Conservation (phyloP, 2,888 invertebrate species). For the Augochlorella aurata region DNA sequence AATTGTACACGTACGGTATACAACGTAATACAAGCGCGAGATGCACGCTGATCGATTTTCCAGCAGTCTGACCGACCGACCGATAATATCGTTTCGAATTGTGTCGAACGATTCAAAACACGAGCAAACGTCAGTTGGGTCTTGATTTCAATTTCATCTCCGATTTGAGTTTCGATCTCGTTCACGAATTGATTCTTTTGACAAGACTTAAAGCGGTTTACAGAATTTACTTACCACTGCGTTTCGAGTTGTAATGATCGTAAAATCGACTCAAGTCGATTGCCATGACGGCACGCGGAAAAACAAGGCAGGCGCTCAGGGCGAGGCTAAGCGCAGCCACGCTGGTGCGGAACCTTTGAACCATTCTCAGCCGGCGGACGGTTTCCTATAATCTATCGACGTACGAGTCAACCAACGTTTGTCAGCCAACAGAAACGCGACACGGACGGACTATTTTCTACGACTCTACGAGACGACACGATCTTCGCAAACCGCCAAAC, state of each 20-base stretch:
- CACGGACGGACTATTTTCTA: constrained; percentile 2
- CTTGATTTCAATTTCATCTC: neutral
- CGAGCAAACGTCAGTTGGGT: neutral
- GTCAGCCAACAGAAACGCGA: neutral
- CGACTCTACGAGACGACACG: neutral
- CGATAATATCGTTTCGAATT: neutral
- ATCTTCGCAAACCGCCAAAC: neutral
- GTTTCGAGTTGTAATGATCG: constrained; percentile 88
- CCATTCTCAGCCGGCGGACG: constrained; percentile 63
- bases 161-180: neutral
- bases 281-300: constrained; percentile 87
- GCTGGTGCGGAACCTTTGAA: constrained; percentile 72
- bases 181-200: neutral
- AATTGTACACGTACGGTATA: constrained; percentile 4
- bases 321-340: constrained; percentile 78
- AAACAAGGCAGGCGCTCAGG: constrained; percentile 84
- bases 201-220: neutral
- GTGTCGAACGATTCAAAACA: neutral
- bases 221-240: constrained; percentile 85
- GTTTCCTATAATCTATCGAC: constrained; percentile 22
- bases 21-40: neutral
- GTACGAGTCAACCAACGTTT: constrained; percentile 14
- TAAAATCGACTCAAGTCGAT: constrained; percentile 92
- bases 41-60: neutral
- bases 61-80: neutral